These are phyloP conservation scores for Saturnia pavonia DNA, from an alignment of 2,888 invertebrate genomes.

Conservation along the genomic window DNA sequence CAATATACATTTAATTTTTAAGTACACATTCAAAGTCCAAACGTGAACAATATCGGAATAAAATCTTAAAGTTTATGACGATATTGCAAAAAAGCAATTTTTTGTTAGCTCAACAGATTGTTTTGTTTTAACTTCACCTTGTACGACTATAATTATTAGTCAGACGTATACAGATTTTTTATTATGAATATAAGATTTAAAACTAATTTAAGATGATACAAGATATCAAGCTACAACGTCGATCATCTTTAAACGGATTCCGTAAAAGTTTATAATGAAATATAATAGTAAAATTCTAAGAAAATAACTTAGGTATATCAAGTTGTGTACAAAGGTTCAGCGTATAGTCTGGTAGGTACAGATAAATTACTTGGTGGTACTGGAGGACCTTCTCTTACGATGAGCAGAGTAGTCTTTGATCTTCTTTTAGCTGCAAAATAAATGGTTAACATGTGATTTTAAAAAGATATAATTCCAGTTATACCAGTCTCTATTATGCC, in stretches of 20 bases:
- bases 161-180: no score
- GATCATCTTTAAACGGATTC: not conserved
- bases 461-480: not conserved
- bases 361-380: conserved; percentile 61
- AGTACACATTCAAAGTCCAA: no score
- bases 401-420: conserved; percentile 54
- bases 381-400: conserved; percentile 55
- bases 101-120: no score
- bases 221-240: not conserved
- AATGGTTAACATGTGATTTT: not conserved
- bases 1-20: no score
- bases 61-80: not conserved
- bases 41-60: not conserved
- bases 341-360: conserved; percentile 63
- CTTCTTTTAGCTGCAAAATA: conserved; percentile 58
- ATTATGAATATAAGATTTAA: no score
- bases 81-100: no score
- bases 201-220: not conserved
- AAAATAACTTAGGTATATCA: conserved; percentile 37
- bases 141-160: no score
- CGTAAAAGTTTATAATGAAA: not conserved
- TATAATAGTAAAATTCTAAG: not conserved
- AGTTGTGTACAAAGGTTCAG: conserved; percentile 71
- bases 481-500: no score
- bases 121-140: no score